phyloP scores from a whole-genome alignment of 1,140 invertebrate genomes.

The Meloidogyne hapla region DNA sequence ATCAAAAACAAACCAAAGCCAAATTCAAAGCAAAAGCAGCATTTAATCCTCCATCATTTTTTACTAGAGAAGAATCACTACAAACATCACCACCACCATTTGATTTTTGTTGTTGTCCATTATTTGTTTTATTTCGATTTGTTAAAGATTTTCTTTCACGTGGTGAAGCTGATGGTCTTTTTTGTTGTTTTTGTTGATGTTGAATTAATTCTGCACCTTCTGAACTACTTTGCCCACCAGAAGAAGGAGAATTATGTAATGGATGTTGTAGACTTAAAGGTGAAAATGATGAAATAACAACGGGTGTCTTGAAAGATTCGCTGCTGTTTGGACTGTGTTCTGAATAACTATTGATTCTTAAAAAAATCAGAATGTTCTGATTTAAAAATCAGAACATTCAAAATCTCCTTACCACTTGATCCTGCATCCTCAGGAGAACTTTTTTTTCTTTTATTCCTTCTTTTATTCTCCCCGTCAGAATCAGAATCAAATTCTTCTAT shows the following conservation, averaged over 20 bases:
- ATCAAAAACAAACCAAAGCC: not conserved
- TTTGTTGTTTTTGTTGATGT: not conserved
- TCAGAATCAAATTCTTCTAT: not conserved
- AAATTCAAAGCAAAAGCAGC: not conserved
- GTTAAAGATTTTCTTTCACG: not conserved
- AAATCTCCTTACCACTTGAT: not conserved
- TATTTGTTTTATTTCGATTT: not conserved
- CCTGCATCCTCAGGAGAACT: not conserved
- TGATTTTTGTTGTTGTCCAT: too few species aligned
- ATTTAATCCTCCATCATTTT: not conserved
- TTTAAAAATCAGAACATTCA: not conserved
- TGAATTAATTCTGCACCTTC: not conserved
- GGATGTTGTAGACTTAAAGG: conserved; percentile 2
- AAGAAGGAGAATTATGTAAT: conserved; percentile 28
- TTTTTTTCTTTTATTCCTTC: not conserved
- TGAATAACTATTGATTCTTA: not conserved
- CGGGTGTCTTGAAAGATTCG: not conserved
- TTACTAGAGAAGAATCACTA: not conserved
- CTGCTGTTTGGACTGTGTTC: conserved; percentile 23
- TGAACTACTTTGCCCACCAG: conserved; percentile 14
- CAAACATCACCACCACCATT: too few species aligned
- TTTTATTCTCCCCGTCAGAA: not conserved
- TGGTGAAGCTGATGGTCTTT: not conserved
- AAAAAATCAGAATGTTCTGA: too few species aligned
- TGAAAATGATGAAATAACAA: conserved; percentile 13